Evolutionary conservation across 2,888 invertebrate genomes (phyloP).

Genomic region (Phaedon cochleariae): DNA sequence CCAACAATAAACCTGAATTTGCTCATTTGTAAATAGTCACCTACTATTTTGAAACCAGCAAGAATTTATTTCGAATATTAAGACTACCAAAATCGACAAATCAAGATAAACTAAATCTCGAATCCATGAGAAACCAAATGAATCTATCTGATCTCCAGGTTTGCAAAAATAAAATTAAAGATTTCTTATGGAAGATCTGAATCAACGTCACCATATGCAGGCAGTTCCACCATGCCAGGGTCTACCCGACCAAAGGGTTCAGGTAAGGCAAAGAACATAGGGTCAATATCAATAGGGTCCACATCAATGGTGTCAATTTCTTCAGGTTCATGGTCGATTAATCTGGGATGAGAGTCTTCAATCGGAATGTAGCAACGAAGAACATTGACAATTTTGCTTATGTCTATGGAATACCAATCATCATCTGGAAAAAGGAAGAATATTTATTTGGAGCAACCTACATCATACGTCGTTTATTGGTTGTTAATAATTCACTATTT

Average conservation of each 20-base stretch:
- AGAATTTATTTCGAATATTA: neutral
- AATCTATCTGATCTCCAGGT: neutral
- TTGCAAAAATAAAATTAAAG: neutral
- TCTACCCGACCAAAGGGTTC: neutral
- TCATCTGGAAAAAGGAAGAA: conserved; percentile 20
- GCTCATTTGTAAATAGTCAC: neutral
- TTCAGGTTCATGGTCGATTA: conserved; percentile 10
- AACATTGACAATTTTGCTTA: conserved; percentile 19
- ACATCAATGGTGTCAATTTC: conserved; percentile 1
- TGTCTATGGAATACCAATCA: conserved; percentile 12
- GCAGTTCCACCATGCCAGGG: neutral
- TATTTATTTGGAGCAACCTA: too few relatives aligned
- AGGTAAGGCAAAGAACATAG: conserved; percentile 25
- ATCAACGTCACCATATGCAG: neutral
- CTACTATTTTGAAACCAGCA: neutral
- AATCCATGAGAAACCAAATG: neutral
- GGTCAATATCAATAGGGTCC: conserved; percentile 16
- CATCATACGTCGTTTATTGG: too few relatives aligned
- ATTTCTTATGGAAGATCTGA: neutral
- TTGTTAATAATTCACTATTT: too few relatives aligned
- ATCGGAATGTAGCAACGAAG: conserved; percentile 25
- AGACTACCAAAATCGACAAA: too few relatives aligned
- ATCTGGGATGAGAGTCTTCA: conserved; percentile 34
- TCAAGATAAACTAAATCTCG: neutral
- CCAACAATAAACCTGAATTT: neutral